phyloP scores from a whole-genome alignment of 1,140 invertebrate species.

The Latrodectus geometricus region DNA sequence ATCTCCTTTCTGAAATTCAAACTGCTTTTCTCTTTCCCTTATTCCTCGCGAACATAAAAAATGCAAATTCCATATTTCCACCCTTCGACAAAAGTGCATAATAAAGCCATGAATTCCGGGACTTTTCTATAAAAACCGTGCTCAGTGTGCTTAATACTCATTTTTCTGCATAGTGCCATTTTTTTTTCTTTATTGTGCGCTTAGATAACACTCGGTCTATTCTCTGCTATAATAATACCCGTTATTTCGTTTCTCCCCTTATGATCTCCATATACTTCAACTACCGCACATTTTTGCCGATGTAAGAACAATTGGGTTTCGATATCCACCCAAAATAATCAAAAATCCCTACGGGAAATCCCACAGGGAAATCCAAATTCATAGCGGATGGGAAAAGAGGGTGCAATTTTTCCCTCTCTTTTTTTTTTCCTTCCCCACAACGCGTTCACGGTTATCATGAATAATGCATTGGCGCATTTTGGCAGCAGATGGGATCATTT shows the following conservation, averaged over 20 bases:
- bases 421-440: neutral
- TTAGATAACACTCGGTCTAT: neutral
- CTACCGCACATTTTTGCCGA: neutral
- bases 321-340: slow-evolving; percentile 58
- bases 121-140: slow-evolving; percentile 25
- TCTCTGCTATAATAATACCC: slow-evolving; percentile 10
- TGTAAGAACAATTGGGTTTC: slow-evolving; percentile 51
- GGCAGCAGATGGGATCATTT: slow-evolving; percentile 50
- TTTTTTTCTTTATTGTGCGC: neutral
- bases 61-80: slow-evolving; percentile 48
- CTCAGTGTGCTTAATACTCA: slow-evolving; percentile 11
- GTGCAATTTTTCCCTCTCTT: neutral
- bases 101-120: slow-evolving; percentile 52
- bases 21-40: neutral
- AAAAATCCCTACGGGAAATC: slow-evolving; percentile 62
- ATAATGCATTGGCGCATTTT: slow-evolving; percentile 54
- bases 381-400: slow-evolving; percentile 34
- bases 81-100: slow-evolving; percentile 29
- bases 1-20: slow-evolving; percentile 28
- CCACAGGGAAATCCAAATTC: slow-evolving; percentile 57
- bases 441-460: slow-evolving; percentile 23
- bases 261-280: neutral
- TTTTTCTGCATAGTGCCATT: neutral
- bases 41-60: slow-evolving; percentile 1
- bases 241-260: slow-evolving; percentile 3